A percentile compares a stretch with the other conserved stretches of the same genome.
Conservation (phyloP, 2,797 vertebrate genomes). For the Chelon auratus region DNA sequence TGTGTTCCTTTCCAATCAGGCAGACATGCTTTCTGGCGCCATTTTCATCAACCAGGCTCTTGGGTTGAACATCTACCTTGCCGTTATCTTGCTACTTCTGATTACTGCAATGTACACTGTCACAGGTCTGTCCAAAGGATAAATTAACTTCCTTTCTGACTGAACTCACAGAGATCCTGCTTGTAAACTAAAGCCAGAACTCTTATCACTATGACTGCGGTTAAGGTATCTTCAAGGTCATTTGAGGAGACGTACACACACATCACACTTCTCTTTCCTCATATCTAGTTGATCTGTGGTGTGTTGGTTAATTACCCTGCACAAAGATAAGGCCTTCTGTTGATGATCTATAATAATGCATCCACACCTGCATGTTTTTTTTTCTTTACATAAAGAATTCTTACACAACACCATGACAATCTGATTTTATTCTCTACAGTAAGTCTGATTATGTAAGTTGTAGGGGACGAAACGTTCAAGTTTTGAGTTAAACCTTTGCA, state of each 20-base stretch:
- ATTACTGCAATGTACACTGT: conserved; percentile 94
- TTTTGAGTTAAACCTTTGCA: background rate
- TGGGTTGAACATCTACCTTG: conserved; percentile 91
- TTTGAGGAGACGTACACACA: conserved; percentile 17
- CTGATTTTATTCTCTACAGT: background rate
- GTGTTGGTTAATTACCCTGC: conserved; percentile 66
- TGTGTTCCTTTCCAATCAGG: conserved; percentile 75
- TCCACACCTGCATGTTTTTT: conserved; percentile 22
- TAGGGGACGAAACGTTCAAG: background rate
- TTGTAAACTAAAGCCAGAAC: conserved; percentile 18
- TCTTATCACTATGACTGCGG: conserved; percentile 50
- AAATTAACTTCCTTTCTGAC: conserved; percentile 9
- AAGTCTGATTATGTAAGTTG: background rate
- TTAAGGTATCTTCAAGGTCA: conserved; percentile 66
- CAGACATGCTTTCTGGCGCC: conserved; percentile 96
- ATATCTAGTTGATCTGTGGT: conserved; percentile 50
- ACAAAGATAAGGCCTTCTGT: conserved; percentile 69
- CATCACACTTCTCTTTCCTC: background rate
- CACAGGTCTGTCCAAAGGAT: conserved; percentile 85
- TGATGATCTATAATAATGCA: conserved; percentile 42
- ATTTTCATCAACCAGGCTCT: conserved; percentile 94
- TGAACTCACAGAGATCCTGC: background rate
- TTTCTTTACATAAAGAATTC: background rate
- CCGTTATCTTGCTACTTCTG: conserved; percentile 87
- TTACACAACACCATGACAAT: conserved; percentile 23